Base-by-base conservation (phyloP, 2,888 invertebrate species). In the Drosophila dives region DNA sequence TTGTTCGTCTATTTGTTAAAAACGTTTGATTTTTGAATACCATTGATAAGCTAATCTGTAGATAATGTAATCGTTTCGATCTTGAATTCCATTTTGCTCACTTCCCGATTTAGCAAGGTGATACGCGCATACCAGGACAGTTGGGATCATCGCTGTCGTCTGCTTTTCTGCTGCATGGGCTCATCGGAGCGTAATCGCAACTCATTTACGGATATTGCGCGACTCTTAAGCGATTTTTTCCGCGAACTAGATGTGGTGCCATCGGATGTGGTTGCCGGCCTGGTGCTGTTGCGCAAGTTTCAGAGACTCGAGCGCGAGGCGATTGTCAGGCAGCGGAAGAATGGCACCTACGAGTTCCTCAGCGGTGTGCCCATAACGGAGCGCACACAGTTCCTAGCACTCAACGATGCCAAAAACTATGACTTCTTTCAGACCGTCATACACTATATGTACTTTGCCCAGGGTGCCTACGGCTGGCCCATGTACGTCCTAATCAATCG, bases 381-480 rank as follows among this genome's bases (percentile, higher is more conserved):
- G 45, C 94, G 95, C 72, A 97, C 97, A 33, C 95, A 96, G 93
- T 97, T 97, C 93, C 94, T 97, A 80, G 95, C 96, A 71, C 94
- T 97, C 84, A 96, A 96, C 90, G 96, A 97, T 93, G 95, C 95
- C 67, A 94, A 94, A 81, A 96, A 96, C 91, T 94, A 96, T 90
- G 95, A 95, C 79, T 94, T 95, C 85, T 96, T 96, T 92, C 93
- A 93, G 90, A 94, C 95, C 68, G 95, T 96, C 78, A 96, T 97
- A 81, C 97, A 97, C 93, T 97, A 95, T 91, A 97, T 97, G 95
- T 95, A 96, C 90, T 97, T 95, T 92, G 97, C 97, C 48, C 94
- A 97, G 68, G 96, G 96, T 42, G 97, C 97, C 60, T 97, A 97
- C 92, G 97, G 97, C 58, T 98, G 97, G 97, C 97, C 97, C 54